Conservation (phyloP, 2,113 vertebrate species). For the Bettongia penicillata region DNA sequence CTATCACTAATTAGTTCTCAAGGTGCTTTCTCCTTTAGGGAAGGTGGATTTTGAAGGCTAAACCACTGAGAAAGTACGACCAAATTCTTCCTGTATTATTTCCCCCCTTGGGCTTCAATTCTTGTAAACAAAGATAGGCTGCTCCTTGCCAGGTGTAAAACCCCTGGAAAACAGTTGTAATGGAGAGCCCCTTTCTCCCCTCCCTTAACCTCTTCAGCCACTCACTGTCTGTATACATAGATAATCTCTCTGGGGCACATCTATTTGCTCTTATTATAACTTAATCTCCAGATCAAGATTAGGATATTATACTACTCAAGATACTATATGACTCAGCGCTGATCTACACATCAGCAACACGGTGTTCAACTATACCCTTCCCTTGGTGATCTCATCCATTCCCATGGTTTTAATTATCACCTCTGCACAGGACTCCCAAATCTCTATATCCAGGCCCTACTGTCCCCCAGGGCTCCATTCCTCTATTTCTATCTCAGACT, state of each 20-base stretch:
- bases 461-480: not conserved
- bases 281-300: not conserved
- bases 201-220: not conserved
- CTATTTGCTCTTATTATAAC: not conserved
- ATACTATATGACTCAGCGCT: too few relatives aligned
- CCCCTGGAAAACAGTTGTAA: slow-evolving; percentile 1
- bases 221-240: not conserved
- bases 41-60: slow-evolving; percentile 67
- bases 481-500: not conserved
- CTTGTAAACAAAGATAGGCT: slow-evolving; percentile 63
- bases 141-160: slow-evolving; percentile 38
- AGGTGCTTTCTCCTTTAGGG: slow-evolving; percentile 70
- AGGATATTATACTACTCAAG: not conserved
- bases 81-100: slow-evolving; percentile 59
- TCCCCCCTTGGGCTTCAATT: not conserved
- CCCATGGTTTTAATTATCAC: not conserved
- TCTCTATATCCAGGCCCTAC: not conserved
- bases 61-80: slow-evolving; percentile 68
- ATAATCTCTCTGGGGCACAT: not conserved
- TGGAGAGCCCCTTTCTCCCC: not conserved
- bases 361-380: not conserved
- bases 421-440: not conserved
- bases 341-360: not conserved
- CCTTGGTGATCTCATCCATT: not conserved
- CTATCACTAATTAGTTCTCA: slow-evolving; percentile 73